Percentiles rank a stretch among this genome's conserved stretches.
Conservation (phyloP, 1,140 invertebrate species). For the Drosophila eugracilis region DNA sequence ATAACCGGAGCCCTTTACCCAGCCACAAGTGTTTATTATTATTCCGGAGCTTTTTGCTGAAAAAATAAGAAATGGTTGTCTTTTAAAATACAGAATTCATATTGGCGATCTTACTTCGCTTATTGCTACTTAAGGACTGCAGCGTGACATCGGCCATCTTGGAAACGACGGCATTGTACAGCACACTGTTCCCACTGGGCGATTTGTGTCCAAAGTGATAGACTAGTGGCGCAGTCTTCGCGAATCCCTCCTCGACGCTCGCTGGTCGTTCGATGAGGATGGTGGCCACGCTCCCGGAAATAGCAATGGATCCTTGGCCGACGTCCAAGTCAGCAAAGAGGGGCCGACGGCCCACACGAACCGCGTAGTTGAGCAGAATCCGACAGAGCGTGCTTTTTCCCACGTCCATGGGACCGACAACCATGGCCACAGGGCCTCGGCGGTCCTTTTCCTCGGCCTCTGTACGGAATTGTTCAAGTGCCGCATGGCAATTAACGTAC, state of each 20-base stretch:
- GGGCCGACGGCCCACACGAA: conserved; percentile 92
- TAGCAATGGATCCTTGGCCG: conserved; percentile 96
- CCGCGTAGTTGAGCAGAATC: conserved; percentile 97
- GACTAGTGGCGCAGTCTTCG: conserved; percentile 95
- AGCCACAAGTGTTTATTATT: conserved; percentile 99
- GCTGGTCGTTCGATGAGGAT: conserved; percentile 95
- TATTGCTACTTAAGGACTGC: conserved; percentile 93
- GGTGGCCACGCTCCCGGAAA: conserved; percentile 96
- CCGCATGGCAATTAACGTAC: conserved; percentile 96
- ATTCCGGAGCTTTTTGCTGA: conserved; percentile 95
- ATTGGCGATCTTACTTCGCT: conserved; percentile 89
- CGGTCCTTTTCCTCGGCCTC: conserved; percentile 91
- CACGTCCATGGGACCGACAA: conserved; percentile 97
- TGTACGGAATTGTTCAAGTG: conserved; percentile 94
- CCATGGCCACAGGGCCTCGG: conserved; percentile 93
- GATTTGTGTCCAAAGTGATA: conserved; percentile 97
- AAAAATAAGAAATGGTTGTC: conserved; percentile 24
- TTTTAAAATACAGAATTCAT: too few relatives aligned
- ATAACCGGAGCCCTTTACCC: conserved; percentile 96
- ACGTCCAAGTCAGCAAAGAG: conserved; percentile 98
- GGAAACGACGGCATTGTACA: conserved; percentile 95
- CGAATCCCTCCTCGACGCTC: conserved; percentile 96
- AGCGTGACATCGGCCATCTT: conserved; percentile 94
- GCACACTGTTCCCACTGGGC: conserved; percentile 91
- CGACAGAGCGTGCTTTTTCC: conserved; percentile 97